phyloP scores from a whole-genome alignment of 2,888 invertebrate genomes.

The Caradrina clavipalpis region DNA sequence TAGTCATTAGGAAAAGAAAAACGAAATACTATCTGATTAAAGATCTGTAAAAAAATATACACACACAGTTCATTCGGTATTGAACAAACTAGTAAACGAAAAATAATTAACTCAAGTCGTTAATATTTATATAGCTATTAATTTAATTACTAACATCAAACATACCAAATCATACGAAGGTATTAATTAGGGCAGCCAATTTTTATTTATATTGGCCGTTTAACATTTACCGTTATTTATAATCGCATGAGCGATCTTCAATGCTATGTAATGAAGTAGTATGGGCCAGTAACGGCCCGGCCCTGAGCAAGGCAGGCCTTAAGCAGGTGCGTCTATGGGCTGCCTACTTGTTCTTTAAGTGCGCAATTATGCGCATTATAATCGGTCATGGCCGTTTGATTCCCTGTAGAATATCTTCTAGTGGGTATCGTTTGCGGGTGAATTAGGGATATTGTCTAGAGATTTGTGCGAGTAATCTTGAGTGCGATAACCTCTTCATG shows the following conservation, averaged over 20 bases:
- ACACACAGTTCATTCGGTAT: background rate
- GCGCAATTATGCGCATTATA: constrained; percentile 29
- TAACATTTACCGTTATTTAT: constrained; percentile 54
- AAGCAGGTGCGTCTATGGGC: constrained; percentile 56
- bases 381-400: constrained; percentile 12
- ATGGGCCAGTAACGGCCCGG: constrained; percentile 57
- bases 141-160: constrained; percentile 17
- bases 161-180: constrained; percentile 10
- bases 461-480: background rate
- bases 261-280: constrained; percentile 40
- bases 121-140: constrained; percentile 6
- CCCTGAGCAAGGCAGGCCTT: no score
- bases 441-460: background rate
- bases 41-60: background rate
- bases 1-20: constrained; percentile 3
- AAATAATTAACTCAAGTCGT: constrained; percentile 2
- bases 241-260: constrained; percentile 56
- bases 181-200: constrained; percentile 36
- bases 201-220: constrained; percentile 31
- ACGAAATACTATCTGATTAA: background rate
- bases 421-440: background rate
- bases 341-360: constrained; percentile 20
- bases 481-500: background rate
- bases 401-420: background rate
- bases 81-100: background rate